A percentile compares a stretch with the other conserved stretches of the same genome.
phyloP scores from a whole-genome alignment of 37 sponge, comb jelly and placozoan species.

The Chondrilla cf. caribensis region DNA sequence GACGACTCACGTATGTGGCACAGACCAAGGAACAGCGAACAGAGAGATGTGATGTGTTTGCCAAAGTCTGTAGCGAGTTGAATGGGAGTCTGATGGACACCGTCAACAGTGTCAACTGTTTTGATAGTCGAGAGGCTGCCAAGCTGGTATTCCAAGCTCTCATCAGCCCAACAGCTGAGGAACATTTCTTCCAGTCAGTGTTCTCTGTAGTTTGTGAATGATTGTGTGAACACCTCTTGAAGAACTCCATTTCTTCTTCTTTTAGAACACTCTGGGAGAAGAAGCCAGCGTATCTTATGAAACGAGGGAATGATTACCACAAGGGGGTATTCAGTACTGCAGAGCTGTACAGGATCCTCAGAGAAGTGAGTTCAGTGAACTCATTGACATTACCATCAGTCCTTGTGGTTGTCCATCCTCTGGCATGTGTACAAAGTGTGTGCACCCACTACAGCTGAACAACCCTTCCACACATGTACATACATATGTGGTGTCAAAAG shows the following conservation, averaged over 20 bases:
- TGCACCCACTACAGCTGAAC: too few species aligned
- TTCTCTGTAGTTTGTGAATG: not conserved
- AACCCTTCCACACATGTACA: too few species aligned
- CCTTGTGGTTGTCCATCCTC: too few species aligned
- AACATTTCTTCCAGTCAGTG: slow-evolving; percentile 50
- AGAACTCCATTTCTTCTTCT: not conserved
- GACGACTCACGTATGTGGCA: too few species aligned
- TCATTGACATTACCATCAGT: not conserved
- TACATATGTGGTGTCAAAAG: too few species aligned
- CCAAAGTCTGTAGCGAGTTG: too few species aligned
- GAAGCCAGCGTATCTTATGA: slow-evolving; percentile 63
- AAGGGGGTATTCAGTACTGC: slow-evolving; percentile 73
- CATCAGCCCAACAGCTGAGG: slow-evolving; percentile 64
- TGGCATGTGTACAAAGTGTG: too few species aligned
- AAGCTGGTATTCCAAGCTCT: slow-evolving; percentile 67
- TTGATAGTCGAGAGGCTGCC: slow-evolving; percentile 71
- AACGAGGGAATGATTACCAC: slow-evolving; percentile 68
- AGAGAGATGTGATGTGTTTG: too few species aligned
- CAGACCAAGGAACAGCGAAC: too few species aligned
- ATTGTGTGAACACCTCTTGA: not conserved
- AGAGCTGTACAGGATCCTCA: slow-evolving; percentile 81
- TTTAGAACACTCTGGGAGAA: slow-evolving; percentile 87
- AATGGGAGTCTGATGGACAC: too few species aligned
- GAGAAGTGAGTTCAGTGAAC: slow-evolving; percentile 43
- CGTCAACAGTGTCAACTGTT: too few species aligned